These are phyloP conservation scores for Nothocercus nigrocapillus DNA, from an alignment of 2,113 vertebrate species.

Conservation along the genomic window DNA sequence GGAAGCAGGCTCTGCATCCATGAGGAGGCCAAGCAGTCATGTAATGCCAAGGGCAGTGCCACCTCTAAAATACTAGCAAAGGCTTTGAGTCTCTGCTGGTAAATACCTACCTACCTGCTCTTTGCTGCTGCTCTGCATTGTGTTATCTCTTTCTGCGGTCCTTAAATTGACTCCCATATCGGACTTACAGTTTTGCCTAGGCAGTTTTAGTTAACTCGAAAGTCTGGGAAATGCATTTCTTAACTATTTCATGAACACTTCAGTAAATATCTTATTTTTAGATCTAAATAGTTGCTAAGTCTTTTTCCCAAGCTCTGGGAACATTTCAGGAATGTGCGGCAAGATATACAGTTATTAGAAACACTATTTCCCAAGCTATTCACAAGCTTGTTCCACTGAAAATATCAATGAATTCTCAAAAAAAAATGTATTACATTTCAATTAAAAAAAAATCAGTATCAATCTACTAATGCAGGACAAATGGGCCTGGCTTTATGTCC, in stretches of 20 bases:
- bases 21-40: not conserved
- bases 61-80: not conserved
- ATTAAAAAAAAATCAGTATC: not conserved
- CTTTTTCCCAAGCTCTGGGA: not conserved
- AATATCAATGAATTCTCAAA: not conserved
- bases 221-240: not conserved
- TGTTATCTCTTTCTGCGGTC: not conserved
- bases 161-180: not conserved
- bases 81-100: not conserved
- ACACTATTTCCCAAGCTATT: not conserved
- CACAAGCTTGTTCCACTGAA: not conserved
- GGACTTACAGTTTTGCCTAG: not conserved
- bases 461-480: not conserved
- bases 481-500: not conserved
- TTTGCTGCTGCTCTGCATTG: not conserved
- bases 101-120: not conserved
- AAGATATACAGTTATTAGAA: not conserved
- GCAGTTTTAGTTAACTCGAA: not conserved
- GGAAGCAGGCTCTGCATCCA: not conserved
- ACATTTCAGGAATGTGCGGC: not conserved
- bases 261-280: conserved; percentile 6
- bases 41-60: not conserved
- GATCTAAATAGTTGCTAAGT: not conserved
- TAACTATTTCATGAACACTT: not conserved
- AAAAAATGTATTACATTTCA: not conserved